Base-by-base conservation (phyloP, 2,797 vertebrate species). In the Lagorchestes hirsutus region DNA sequence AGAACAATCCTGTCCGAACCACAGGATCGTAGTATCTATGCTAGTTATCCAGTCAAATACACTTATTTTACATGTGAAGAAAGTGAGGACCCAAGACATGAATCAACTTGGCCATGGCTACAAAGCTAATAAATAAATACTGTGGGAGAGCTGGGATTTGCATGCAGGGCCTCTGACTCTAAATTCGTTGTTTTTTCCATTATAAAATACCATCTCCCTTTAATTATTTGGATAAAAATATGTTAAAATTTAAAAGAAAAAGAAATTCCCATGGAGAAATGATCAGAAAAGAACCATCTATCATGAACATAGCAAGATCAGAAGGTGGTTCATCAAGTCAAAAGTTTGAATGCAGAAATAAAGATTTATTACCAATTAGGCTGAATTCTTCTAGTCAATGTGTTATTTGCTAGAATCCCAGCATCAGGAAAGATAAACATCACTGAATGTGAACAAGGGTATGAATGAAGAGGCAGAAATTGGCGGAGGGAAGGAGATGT, bases 101-200 rank as follows among this genome's bases (percentile, higher is more conserved):
- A 74, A 74, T 16, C 16, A 67, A 67, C 18, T 74, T 74, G 6
- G 16, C 18, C 34, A 74, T 74, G 16, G 5, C 5, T 67, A n/a
- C 16, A 74, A 74, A 74, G 67, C 67, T 22, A 74, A 40, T n/a
- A 74, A 40, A 40, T 40, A 74, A 40, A 40, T 40, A 74, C 34
- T 74, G 16, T 74, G 6, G n/a, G 16, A 82, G n/a, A 46, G 18
- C n/a, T 82, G 2, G 16, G 16, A 74, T 74, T 74, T 74, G 14
- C 14, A n/a, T 4, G 1, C 13, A 67, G 13, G 34, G 4, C 14
- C 62, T 74, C 34, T 74, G 62, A 74, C 34, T 74, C 34, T 74
- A n/a, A 74, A 74, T 74, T n/a, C 34, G n/a, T 14, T 67, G 14
- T 67, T 16, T 13, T 87, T 96, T 96, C n/a, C 92, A 22, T 54